Conservation (phyloP, 2,797 vertebrate species). For the Columba guinea region DNA sequence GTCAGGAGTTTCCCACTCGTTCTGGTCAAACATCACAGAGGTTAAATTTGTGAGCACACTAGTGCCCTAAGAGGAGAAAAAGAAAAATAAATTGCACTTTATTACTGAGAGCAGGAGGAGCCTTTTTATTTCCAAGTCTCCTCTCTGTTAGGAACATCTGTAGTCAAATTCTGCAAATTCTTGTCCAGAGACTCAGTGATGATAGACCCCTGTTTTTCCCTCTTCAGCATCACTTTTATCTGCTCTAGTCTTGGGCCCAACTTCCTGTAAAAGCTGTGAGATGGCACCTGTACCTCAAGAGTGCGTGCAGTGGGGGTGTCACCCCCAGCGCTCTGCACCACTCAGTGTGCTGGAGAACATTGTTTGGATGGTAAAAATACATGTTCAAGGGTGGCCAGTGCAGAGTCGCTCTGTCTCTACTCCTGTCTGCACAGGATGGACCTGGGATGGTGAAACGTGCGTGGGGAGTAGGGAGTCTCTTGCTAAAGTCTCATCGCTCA, state of each 20-base stretch:
- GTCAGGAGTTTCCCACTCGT: conserved; percentile 72
- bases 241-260: background rate
- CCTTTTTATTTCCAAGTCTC: background rate
- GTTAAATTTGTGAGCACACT: conserved; percentile 76
- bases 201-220: fast-evolving
- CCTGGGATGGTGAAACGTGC: fast-evolving
- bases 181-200: background rate
- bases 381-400: background rate
- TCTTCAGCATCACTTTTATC: background rate
- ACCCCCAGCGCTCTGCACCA: fast-evolving
- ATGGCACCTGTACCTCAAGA: background rate
- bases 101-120: background rate
- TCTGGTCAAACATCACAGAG: conserved; percentile 85
- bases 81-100: background rate
- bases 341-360: fast-evolving
- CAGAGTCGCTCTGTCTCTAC: background rate
- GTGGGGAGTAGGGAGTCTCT: background rate
- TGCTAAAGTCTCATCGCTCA: background rate
- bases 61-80: conserved; percentile 76
- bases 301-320: fast-evolving
- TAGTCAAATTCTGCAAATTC: background rate
- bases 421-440: background rate
- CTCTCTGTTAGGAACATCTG: background rate
- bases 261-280: background rate
- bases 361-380: background rate